These are phyloP conservation scores for Girardia tigrina DNA, from an alignment of 2,888 invertebrate genomes.

Conservation along the genomic window DNA sequence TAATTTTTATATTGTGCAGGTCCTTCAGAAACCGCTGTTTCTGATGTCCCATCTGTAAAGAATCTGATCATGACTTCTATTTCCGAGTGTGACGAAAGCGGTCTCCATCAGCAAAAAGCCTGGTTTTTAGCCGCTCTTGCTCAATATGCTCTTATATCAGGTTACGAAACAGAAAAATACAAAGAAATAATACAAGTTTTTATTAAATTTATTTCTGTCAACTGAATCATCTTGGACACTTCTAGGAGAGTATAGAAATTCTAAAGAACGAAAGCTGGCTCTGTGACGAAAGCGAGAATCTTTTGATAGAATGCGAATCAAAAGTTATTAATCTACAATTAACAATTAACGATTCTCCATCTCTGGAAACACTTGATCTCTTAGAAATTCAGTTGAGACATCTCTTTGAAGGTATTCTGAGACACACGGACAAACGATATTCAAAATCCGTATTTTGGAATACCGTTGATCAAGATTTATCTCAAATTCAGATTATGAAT, in stretches of 20 bases:
- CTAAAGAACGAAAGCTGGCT: neutral
- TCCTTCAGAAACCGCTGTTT: neutral
- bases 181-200: neutral
- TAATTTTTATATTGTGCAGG: neutral
- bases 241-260: neutral
- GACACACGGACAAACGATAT: neutral
- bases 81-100: neutral
- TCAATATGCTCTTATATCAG: neutral
- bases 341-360: neutral
- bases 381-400: neutral
- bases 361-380: neutral
- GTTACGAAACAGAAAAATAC: neutral
- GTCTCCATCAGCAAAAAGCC: constrained; percentile 1
- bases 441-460: neutral
- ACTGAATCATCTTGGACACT: neutral
- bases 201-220: neutral
- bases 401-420: neutral
- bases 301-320: neutral
- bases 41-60: neutral
- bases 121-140: neutral
- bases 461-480: neutral
- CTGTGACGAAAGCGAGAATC: neutral
- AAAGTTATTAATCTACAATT: neutral
- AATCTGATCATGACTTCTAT: neutral
- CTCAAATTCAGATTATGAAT: neutral